Evolutionary conservation across 2,888 invertebrate species (phyloP), one percentile per base, ranked within the genome.

Genomic region (Dicyrtomina minuta): DNA sequence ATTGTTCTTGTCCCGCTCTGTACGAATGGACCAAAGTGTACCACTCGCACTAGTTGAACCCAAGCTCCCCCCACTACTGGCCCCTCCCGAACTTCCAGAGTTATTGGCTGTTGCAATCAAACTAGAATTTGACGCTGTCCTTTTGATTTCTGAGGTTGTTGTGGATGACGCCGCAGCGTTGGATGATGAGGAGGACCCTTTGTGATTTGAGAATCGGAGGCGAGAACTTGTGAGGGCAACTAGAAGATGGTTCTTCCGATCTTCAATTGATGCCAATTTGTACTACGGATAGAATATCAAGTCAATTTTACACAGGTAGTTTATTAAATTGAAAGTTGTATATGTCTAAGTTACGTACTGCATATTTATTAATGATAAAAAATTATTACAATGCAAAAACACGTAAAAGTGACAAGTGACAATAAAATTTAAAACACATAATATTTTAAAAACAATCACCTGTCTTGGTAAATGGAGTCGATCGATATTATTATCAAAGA

Each of bases 381-480:
- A 24, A 22, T 46, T 5, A 46, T 4, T 8, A 8, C 17, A 5
- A 2, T 24, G 26, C n/a, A 53, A 55, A 22, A 69, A 49, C 49
- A 46, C 24, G 27, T 53, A 10, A 10, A 22, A 53, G n/a, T 12
- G 26, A 24, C n/a, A 49, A 17, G 22, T 24, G 17, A n/a, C 39
- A 24, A 53, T 5, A 43, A 49, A 43, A 41, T 61, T 20, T n/a
- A 22, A 39, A 22, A 33, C n/a, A 60, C 10, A 17, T n/a, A 10
- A 20, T 15, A 17, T n/a, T 17, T 12, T 58, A 26, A 26, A 8
- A 24, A 58, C 12, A 12, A 26, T 58, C 13, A 44, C 78, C 71
- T 70, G 66, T 51, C 77, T 58, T 17, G 78, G 78, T 58, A 78
- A 66, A 70, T 78, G 78, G 15, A 78, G 71, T 0, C 70, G 22